Conservation (phyloP, 2,797 vertebrate genomes). For the Ptychadena robeensis region DNA sequence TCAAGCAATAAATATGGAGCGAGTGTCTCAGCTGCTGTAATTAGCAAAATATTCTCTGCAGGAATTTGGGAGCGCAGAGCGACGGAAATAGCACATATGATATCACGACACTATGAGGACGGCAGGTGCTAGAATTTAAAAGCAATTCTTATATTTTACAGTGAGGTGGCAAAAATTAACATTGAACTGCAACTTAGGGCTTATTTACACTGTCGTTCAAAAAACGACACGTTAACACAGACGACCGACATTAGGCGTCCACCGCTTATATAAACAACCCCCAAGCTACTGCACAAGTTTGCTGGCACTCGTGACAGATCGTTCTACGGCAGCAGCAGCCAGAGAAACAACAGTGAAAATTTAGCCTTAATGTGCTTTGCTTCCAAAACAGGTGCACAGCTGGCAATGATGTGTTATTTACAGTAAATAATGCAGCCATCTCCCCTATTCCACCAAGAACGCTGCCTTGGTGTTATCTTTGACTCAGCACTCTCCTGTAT, state of each 20-base stretch:
- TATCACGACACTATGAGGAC: not conserved
- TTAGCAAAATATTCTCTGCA: slow-evolving; percentile 21
- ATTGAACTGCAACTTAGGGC: not conserved
- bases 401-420: not conserved
- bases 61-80: not conserved
- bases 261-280: too few relatives aligned
- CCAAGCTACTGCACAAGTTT: too few relatives aligned
- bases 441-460: too few relatives aligned
- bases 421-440: too few relatives aligned
- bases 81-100: not conserved
- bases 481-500: too few relatives aligned
- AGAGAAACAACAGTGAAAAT: too few relatives aligned
- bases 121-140: not conserved
- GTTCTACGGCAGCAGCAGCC: too few relatives aligned
- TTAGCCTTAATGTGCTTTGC: not conserved
- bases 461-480: too few relatives aligned
- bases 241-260: too few relatives aligned
- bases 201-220: too few relatives aligned
- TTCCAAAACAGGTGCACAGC: not conserved
- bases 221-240: too few relatives aligned
- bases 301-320: too few relatives aligned
- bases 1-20: slow-evolving; percentile 28
- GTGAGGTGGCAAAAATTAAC: not conserved
- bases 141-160: not conserved
- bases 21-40: not conserved